A percentile compares a stretch with the other conserved stretches of the same genome.
Conservation (phyloP, 2,888 invertebrate species). For the Brachycybe producta region DNA sequence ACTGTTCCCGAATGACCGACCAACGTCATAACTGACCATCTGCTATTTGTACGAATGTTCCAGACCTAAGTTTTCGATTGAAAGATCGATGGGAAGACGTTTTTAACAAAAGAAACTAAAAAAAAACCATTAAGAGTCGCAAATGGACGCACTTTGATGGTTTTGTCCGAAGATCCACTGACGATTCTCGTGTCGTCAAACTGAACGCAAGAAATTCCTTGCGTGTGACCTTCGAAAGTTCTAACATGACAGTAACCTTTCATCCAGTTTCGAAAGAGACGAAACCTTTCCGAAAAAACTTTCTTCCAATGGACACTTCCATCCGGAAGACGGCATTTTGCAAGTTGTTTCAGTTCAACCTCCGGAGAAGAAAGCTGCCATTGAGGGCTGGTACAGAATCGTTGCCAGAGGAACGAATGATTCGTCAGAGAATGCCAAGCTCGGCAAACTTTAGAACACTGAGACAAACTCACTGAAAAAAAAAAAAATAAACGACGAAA, state of each 20-base stretch:
- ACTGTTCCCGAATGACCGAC: constrained; percentile 41
- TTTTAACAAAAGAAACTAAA: not conserved
- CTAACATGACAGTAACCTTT: constrained; percentile 39
- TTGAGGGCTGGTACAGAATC: constrained; percentile 30
- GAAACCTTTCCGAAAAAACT: constrained; percentile 38
- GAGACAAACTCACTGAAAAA: constrained; percentile 33
- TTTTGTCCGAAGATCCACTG: constrained; percentile 41
- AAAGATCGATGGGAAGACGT: not conserved
- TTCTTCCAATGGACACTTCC: constrained; percentile 37
- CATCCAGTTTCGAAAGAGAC: constrained; percentile 39
- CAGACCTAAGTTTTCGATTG: constrained; percentile 33
- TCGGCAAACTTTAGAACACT: constrained; percentile 31
- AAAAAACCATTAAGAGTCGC: not conserved
- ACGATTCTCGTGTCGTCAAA: constrained; percentile 41
- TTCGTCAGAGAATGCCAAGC: constrained; percentile 33
- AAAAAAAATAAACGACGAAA: too few relatives aligned
- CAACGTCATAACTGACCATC: constrained; percentile 40
- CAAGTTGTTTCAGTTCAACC: constrained; percentile 35
- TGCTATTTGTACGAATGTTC: constrained; percentile 40
- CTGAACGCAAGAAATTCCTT: constrained; percentile 41
- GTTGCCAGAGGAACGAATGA: constrained; percentile 34
- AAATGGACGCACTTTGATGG: constrained; percentile 34
- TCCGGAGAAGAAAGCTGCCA: constrained; percentile 35
- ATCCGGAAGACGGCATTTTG: constrained; percentile 31
- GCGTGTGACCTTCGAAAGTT: constrained; percentile 41